Evolutionary conservation across 1,140 invertebrate genomes (phyloP).

Genomic region (Littorina saxatilis): DNA sequence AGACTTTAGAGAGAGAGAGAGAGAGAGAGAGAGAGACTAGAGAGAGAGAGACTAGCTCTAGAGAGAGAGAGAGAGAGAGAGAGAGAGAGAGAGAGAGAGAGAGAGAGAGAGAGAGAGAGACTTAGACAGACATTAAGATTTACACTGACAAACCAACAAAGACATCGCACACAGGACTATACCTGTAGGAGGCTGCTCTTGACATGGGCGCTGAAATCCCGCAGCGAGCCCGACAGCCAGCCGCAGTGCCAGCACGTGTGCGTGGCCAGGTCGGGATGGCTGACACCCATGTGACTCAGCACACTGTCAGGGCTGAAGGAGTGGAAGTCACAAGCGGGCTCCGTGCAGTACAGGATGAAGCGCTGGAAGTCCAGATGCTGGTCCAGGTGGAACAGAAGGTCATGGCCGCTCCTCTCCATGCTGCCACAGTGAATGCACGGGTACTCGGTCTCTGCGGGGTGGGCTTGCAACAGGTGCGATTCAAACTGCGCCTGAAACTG

Average conservation of each 20-base stretch:
- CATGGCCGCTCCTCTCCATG: background rate
- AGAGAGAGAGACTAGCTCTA: too few relatives aligned
- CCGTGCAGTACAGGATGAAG: constrained; percentile 8
- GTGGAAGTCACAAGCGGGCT: constrained; percentile 7
- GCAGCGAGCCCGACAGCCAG: background rate
- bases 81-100: too few relatives aligned
- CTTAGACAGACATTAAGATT: too few relatives aligned
- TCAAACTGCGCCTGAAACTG: background rate
- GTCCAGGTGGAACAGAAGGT: constrained; percentile 2
- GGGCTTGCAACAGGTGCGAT: background rate
- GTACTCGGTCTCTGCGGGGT: background rate
- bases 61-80: too few relatives aligned
- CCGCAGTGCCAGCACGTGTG: constrained; percentile 8
- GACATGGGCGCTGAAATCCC: background rate
- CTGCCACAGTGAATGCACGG: background rate
- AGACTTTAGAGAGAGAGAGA: too few relatives aligned
- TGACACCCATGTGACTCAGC: background rate
- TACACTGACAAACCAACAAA: too few relatives aligned
- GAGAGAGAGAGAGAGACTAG: too few relatives aligned
- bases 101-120: too few relatives aligned
- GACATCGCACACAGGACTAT: too few relatives aligned
- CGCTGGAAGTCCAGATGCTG: constrained; percentile 17
- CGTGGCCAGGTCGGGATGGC: background rate
- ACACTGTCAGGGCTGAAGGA: constrained; percentile 1
- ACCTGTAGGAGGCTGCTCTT: too few relatives aligned